Conservation (phyloP, 2,888 invertebrate genomes). For the Agrotis ipsilon region DNA sequence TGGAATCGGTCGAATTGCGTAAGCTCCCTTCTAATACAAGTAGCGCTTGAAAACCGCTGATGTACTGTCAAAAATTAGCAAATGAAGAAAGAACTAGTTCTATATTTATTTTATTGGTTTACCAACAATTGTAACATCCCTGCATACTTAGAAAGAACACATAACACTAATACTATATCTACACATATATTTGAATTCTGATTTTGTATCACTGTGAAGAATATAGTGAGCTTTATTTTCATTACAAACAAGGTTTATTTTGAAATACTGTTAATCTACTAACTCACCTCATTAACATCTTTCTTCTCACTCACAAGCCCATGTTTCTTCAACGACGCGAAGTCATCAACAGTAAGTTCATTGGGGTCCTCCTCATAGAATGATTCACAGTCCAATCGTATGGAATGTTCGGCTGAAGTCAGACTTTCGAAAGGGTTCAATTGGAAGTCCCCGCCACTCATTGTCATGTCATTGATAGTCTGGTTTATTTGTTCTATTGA, state of each 20-base stretch:
- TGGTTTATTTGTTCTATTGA: constrained; percentile 89
- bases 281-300: constrained; percentile 82
- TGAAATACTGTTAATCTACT: background rate
- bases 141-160: too few species aligned
- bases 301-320: constrained; percentile 84
- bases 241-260: background rate
- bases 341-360: constrained; percentile 87
- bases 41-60: too few species aligned
- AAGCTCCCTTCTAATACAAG: too few species aligned
- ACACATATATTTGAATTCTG: too few species aligned
- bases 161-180: too few species aligned
- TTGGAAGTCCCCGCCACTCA: constrained; percentile 85
- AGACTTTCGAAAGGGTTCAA: constrained; percentile 87
- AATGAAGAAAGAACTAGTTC: too few species aligned
- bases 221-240: background rate
- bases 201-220: too few species aligned
- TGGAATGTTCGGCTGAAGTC: constrained; percentile 81
- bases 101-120: too few species aligned
- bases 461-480: constrained; percentile 89
- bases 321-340: constrained; percentile 87
- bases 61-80: too few species aligned
- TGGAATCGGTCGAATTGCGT: too few species aligned
- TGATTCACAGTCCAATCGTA: constrained; percentile 85
- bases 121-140: too few species aligned
- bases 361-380: constrained; percentile 83